phyloP scores from a whole-genome alignment of 1,140 invertebrate genomes.

The Cydia fagiglandana region DNA sequence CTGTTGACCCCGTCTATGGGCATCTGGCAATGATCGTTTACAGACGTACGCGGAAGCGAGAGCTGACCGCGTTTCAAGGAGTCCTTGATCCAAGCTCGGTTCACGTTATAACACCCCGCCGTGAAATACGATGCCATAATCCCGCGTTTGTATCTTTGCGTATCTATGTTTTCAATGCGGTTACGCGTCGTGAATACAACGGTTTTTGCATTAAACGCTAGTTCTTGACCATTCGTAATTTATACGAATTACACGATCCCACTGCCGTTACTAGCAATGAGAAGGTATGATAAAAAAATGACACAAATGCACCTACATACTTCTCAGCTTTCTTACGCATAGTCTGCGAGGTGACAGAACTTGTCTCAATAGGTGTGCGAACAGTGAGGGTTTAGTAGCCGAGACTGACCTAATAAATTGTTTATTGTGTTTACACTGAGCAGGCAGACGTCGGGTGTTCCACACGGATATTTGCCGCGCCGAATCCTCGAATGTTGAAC shows the following conservation, averaged over 20 bases:
- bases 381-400: slow-evolving; percentile 34
- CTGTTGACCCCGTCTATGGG: slow-evolving; percentile 75
- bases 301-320: too few species aligned
- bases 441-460: slow-evolving; percentile 62
- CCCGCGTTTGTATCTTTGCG: slow-evolving; percentile 20
- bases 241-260: not conserved
- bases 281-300: not conserved
- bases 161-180: slow-evolving; percentile 20
- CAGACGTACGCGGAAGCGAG: slow-evolving; percentile 68
- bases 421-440: slow-evolving; percentile 59
- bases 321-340: slow-evolving; percentile 34
- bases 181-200: slow-evolving; percentile 26
- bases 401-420: slow-evolving; percentile 59
- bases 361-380: not conserved
- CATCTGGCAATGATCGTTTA: slow-evolving; percentile 74
- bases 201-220: slow-evolving; percentile 21
- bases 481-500: slow-evolving; percentile 76
- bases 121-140: slow-evolving; percentile 41
- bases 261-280: not conserved
- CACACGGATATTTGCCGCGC: slow-evolving; percentile 58
- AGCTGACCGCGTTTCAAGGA: slow-evolving; percentile 72
- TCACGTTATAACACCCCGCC: slow-evolving; percentile 41
- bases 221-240: slow-evolving; percentile 10
- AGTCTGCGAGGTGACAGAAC: not conserved
- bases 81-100: slow-evolving; percentile 59